Percentiles rank a stretch among this genome's conserved stretches.
These are phyloP conservation scores for Drosophila austrosaltans DNA, from an alignment of 2,888 invertebrate genomes.

Conservation along the genomic window DNA sequence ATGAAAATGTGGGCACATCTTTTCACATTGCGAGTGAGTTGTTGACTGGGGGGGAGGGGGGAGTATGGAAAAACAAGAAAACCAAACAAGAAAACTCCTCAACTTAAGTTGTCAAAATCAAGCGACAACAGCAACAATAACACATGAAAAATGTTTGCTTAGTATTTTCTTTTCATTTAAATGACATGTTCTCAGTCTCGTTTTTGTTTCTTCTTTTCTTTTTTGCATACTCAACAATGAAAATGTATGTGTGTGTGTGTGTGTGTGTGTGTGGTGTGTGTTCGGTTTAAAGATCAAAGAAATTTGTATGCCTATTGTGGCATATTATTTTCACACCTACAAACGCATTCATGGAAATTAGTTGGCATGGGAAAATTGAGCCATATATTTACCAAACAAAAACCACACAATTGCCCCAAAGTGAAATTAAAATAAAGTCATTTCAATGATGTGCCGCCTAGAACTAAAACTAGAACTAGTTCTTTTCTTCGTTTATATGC, in stretches of 20 bases:
- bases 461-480: too few relatives aligned
- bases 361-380: too few relatives aligned
- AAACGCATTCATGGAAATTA: neutral
- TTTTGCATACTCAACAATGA: slow-evolving; percentile 52
- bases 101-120: slow-evolving; percentile 77
- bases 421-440: too few relatives aligned
- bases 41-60: neutral
- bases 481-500: too few relatives aligned
- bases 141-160: slow-evolving; percentile 34
- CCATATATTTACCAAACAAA: too few relatives aligned
- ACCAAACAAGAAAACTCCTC: slow-evolving; percentile 32
- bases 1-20: slow-evolving; percentile 50
- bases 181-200: slow-evolving; percentile 43
- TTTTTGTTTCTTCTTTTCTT: neutral
- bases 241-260: slow-evolving; percentile 18
- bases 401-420: too few relatives aligned
- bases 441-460: too few relatives aligned
- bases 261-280: neutral
- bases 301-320: slow-evolving; percentile 2
- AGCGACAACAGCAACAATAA: slow-evolving; percentile 41
- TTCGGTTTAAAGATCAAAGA: slow-evolving; percentile 20
- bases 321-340: slow-evolving; percentile 8
- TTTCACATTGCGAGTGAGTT: slow-evolving; percentile 3
- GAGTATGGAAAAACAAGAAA: slow-evolving; percentile 11
- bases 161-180: slow-evolving; percentile 65